Conservation (phyloP, 2,797 vertebrate genomes). For the Tokudaia tokunoshimensis region DNA sequence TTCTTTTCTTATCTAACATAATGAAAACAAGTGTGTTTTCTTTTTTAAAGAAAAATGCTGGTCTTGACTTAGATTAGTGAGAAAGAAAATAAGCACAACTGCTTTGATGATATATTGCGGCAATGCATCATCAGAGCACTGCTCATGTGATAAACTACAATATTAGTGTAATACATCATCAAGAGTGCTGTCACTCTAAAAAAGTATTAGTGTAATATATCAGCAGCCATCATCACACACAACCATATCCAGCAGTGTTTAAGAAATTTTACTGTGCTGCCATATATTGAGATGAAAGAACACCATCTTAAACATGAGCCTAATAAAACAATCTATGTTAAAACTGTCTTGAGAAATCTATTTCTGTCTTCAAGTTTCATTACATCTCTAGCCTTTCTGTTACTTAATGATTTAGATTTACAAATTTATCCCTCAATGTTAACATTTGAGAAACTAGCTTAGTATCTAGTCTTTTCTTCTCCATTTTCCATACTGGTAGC, state of each 20-base stretch:
- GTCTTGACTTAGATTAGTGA: slow-evolving; percentile 75
- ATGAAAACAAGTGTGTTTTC: slow-evolving; percentile 54
- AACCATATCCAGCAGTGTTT: slow-evolving; percentile 16
- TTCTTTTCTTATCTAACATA: background rate
- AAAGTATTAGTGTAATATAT: slow-evolving; percentile 79
- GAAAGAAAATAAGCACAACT: slow-evolving; percentile 73
- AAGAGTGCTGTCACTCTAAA: slow-evolving; percentile 79
- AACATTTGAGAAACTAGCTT: background rate
- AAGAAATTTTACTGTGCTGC: slow-evolving; percentile 36
- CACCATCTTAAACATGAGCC: background rate
- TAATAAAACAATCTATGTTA: background rate
- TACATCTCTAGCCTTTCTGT: background rate
- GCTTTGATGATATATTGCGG: slow-evolving; percentile 76
- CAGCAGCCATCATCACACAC: slow-evolving; percentile 38
- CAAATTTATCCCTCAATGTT: background rate
- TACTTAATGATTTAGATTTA: background rate
- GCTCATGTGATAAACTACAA: slow-evolving; percentile 79
- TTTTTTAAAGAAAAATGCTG: slow-evolving; percentile 45
- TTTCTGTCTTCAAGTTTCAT: background rate
- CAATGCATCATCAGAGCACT: slow-evolving; percentile 81
- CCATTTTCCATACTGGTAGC: background rate
- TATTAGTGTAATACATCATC: slow-evolving; percentile 83
- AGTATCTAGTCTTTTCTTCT: background rate
- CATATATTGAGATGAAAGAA: background rate
- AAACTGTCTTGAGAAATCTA: background rate